phyloP scores from a whole-genome alignment of 2,888 invertebrate genomes.

The Boloria selene region DNA sequence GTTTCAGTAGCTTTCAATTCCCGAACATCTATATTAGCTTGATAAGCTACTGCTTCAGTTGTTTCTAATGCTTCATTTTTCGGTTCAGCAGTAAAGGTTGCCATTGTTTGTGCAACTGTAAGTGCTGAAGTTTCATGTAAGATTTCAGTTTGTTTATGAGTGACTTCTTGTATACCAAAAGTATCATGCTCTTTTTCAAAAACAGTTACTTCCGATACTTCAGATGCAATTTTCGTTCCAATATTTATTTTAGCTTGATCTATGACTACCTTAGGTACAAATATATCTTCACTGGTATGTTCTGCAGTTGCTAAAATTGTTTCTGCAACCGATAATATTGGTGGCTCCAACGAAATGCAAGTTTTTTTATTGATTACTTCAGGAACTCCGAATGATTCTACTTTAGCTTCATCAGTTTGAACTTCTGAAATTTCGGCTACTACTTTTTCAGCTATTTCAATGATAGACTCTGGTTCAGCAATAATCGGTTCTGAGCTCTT shows the following conservation, averaged over 20 bases:
- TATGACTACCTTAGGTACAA: neutral
- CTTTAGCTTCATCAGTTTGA: constrained; percentile 34
- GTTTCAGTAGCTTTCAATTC: constrained; percentile 24
- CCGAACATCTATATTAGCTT: constrained; percentile 18
- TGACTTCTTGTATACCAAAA: constrained; percentile 34
- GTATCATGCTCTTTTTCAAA: constrained; percentile 42
- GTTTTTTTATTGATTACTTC: constrained; percentile 20
- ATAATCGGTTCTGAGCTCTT: constrained; percentile 40
- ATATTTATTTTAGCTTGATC: constrained; percentile 26
- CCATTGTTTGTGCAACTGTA: constrained; percentile 35
- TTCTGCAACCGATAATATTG: constrained; percentile 21
- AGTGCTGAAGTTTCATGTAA: constrained; percentile 31
- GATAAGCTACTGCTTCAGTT: constrained; percentile 9
- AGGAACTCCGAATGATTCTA: constrained; percentile 29
- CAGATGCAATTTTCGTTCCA: constrained; percentile 23
- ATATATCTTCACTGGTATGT: constrained; percentile 17
- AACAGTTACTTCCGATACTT: constrained; percentile 43
- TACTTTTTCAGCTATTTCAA: constrained; percentile 41
- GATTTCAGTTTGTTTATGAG: constrained; percentile 31
- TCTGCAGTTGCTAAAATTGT: constrained; percentile 3
- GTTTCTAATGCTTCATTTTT: constrained; percentile 20
- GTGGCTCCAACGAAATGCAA: constrained; percentile 11
- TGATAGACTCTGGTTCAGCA: constrained; percentile 9
- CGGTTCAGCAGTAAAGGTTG: constrained; percentile 21
- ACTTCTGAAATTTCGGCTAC: constrained; percentile 43